A percentile compares a stretch with the other conserved stretches of the same genome.
Conservation (phyloP, 30 jellyfish, hydroid and myxozoan species). For the Aurelia aurita complex sp. Pacific region DNA sequence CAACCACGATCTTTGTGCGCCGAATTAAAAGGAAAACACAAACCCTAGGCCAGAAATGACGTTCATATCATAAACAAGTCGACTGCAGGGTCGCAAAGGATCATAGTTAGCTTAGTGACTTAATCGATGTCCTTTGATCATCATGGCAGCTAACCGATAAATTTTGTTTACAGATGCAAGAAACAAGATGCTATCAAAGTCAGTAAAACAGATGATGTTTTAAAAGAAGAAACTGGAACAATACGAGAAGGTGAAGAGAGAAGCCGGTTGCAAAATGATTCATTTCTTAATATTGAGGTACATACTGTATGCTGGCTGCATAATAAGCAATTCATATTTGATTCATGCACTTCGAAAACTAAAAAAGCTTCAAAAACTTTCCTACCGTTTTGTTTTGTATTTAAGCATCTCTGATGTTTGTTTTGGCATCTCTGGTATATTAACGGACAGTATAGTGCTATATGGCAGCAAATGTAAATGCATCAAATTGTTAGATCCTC, state of each 20-base stretch:
- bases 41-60: too few relatives aligned
- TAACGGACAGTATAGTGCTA: neutral
- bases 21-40: too few relatives aligned
- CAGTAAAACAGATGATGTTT: too few relatives aligned
- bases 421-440: slow-evolving; percentile 5
- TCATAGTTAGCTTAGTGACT: too few relatives aligned
- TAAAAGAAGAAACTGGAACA: neutral
- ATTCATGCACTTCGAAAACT: slow-evolving; percentile 22
- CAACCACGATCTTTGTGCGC: too few relatives aligned
- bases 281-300: neutral
- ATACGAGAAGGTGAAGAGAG: neutral
- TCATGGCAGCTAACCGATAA: too few relatives aligned
- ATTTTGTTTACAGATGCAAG: too few relatives aligned
- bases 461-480: neutral
- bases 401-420: slow-evolving; percentile 28
- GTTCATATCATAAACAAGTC: too few relatives aligned
- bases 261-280: too few relatives aligned
- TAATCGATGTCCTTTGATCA: too few relatives aligned
- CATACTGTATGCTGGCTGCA: neutral
- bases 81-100: too few relatives aligned
- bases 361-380: neutral
- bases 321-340: neutral
- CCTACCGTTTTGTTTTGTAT: slow-evolving; percentile 27
- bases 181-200: too few relatives aligned
- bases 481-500: neutral